Evolutionary conservation across 2,888 invertebrate genomes (phyloP), one percentile per base, ranked within the genome.

Genomic region (Diogma glabrata): DNA sequence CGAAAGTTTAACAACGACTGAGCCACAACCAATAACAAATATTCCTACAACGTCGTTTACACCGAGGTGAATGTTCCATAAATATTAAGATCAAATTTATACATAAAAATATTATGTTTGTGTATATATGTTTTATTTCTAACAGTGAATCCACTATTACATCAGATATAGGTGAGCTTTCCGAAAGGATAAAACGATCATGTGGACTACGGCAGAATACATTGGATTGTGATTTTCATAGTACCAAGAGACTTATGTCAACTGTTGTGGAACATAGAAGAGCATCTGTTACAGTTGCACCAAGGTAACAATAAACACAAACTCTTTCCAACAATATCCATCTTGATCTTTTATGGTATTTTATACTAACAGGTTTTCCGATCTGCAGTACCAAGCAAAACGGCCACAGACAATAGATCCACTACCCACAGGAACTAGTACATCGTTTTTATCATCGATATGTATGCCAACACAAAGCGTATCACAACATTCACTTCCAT

Each of bases 161-260:
- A 10, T 84, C 85, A 17, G 87, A 87, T 64, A 77, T 84, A 55
- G 82, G 82, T 64, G 78, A 75, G 64, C 75, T 75, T 45, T 71
- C 72, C 20, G 79, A 76, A 55, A 72, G 81, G 58, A 72, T 82
- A 59, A 75, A 77, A 58, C 77, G 82, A 54, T 77, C 81, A 33
- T 74, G 76, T 61, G 74, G 74, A 23, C 71, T 84, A 55, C 79
- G 83, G 59, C 82, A 81, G 67, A 79, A 78, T 66, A 82, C 81
- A 40, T 70, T 82, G 46, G 82, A 83, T 61, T 79, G 79, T 43
- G 79, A 78, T 2, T 68, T 76, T 54, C 67, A 74, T 2, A 75
- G 76, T 49, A 72, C 74, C 43, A 67, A 68, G 54, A 63, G 62
- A 53, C 59, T 65, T 55, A 63, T 64, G 55, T 65, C 68, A 22